These are phyloP conservation scores for Serinus canaria DNA, from an alignment of 2,113 vertebrate genomes.

Conservation along the genomic window DNA sequence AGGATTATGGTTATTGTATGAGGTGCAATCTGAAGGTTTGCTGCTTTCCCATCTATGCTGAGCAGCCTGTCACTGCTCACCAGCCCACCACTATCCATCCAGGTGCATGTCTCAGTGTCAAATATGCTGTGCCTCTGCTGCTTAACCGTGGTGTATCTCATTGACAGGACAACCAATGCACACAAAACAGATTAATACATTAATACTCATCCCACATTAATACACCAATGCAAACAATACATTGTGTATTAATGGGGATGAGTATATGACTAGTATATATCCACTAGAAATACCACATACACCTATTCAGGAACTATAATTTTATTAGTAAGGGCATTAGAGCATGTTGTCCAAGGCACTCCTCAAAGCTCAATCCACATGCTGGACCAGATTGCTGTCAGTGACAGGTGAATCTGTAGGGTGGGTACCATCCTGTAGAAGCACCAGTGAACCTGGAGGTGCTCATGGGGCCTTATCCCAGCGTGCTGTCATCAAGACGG, in stretches of 20 bases:
- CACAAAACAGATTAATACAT: too few relatives aligned
- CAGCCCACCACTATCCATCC: not conserved
- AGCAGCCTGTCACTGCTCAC: not conserved
- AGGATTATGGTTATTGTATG: accelerated
- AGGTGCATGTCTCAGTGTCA: not conserved
- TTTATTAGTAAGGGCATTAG: not conserved
- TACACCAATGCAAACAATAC: not conserved
- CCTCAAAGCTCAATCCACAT: not conserved
- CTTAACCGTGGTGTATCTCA: not conserved
- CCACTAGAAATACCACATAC: not conserved
- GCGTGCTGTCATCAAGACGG: accelerated
- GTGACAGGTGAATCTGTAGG: not conserved
- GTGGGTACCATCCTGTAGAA: not conserved
- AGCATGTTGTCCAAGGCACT: not conserved
- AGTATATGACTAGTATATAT: not conserved
- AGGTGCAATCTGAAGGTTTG: not conserved
- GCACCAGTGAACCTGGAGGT: not conserved
- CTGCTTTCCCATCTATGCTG: not conserved
- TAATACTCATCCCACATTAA: too few relatives aligned
- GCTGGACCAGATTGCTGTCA: not conserved
- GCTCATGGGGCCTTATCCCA: not conserved
- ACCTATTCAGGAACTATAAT: not conserved
- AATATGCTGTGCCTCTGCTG: not conserved
- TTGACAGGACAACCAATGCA: not conserved
- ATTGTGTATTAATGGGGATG: accelerated